phyloP scores from a whole-genome alignment of 2,888 invertebrate genomes.

The Drosophila villosipedis region DNA sequence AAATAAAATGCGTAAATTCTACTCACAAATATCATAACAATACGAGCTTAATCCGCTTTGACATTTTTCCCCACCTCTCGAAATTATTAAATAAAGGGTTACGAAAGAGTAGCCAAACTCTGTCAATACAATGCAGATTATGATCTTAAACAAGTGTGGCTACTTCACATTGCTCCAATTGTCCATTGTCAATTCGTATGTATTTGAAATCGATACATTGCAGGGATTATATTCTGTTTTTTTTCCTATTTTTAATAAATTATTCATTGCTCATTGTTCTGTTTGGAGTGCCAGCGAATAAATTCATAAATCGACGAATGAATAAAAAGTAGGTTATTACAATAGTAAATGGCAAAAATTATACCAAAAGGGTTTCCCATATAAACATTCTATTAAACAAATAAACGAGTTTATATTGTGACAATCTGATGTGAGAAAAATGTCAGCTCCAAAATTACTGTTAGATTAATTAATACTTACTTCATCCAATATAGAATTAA shows the following conservation, averaged over 20 bases:
- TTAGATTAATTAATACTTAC: background rate
- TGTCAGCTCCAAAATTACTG: background rate
- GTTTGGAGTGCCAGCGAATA: background rate
- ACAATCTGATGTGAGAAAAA: background rate
- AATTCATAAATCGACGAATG: background rate
- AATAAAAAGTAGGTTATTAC: background rate
- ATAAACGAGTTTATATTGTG: background rate
- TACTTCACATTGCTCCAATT: conserved; percentile 20
- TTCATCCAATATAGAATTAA: background rate
- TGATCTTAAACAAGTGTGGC: conserved; percentile 17
- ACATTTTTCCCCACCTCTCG: conserved; percentile 15
- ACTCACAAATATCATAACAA: conserved; percentile 36
- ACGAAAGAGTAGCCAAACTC: conserved; percentile 28
- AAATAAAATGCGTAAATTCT: conserved; percentile 30
- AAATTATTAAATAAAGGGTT: conserved; percentile 8
- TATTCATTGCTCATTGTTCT: background rate
- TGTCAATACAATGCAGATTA: conserved; percentile 24
- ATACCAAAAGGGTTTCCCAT: background rate
- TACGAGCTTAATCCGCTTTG: conserved; percentile 50
- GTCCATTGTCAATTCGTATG: conserved; percentile 3
- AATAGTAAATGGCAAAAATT: background rate
- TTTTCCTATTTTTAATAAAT: background rate
- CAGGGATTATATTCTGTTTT: background rate
- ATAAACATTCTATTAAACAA: background rate
- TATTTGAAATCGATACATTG: conserved; percentile 1